Evolutionary conservation across 2,888 invertebrate species (phyloP).

Genomic region (Cyclophora punctaria): DNA sequence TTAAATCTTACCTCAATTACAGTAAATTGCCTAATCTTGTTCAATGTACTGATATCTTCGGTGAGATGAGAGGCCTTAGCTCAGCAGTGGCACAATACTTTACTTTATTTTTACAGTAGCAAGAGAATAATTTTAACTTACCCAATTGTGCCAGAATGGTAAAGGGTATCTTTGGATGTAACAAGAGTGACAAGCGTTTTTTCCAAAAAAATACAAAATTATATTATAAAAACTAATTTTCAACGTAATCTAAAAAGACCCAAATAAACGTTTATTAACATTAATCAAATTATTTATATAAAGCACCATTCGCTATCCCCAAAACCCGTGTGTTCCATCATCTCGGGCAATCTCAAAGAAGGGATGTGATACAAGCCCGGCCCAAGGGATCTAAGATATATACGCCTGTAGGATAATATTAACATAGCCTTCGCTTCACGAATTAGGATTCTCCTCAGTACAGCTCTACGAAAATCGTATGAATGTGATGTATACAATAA

Average conservation of each 20-base stretch:
- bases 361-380: conserved; percentile 41
- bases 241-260: too few species aligned
- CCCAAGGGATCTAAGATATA: conserved; percentile 42
- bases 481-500: conserved; percentile 9
- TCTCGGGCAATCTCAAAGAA: conserved; percentile 45
- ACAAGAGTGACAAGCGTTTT: too few species aligned
- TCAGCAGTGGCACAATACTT: not conserved
- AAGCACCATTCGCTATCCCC: conserved; percentile 2
- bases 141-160: too few species aligned
- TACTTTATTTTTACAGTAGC: too few species aligned
- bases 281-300: too few species aligned
- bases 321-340: conserved; percentile 14
- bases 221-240: too few species aligned
- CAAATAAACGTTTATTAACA: too few species aligned
- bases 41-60: too few species aligned
- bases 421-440: conserved; percentile 30
- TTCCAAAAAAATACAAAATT: too few species aligned
- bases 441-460: conserved; percentile 20
- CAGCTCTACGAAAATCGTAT: conserved; percentile 19
- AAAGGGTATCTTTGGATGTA: too few species aligned
- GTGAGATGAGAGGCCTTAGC: too few species aligned
- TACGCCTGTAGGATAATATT: conserved; percentile 35
- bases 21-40: not conserved
- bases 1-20: not conserved
- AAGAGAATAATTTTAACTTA: too few species aligned